These are phyloP conservation scores for Melinaea menophilus DNA, from an alignment of 2,888 invertebrate species.

Conservation along the genomic window DNA sequence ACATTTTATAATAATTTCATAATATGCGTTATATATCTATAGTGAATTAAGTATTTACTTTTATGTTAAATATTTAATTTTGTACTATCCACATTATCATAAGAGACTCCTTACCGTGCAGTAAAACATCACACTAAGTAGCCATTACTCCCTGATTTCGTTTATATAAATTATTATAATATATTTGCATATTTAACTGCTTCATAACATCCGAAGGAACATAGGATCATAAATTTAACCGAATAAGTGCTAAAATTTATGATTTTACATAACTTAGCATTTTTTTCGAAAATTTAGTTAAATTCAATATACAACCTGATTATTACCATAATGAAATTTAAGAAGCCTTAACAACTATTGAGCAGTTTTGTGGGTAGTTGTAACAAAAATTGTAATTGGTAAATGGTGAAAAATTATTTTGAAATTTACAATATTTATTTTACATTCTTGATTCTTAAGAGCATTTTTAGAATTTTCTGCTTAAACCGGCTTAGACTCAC, in stretches of 20 bases:
- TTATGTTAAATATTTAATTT: not conserved
- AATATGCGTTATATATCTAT: too few relatives aligned
- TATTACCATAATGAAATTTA: constrained; percentile 12
- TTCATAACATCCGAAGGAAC: constrained; percentile 39
- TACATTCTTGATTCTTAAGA: not conserved
- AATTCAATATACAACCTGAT: constrained; percentile 25
- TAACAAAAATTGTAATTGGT: too few relatives aligned
- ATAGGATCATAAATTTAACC: constrained; percentile 34
- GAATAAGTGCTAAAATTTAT: constrained; percentile 31
- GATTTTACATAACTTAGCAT: constrained; percentile 21
- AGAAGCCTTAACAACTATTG: not conserved
- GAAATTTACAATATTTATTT: too few relatives aligned
- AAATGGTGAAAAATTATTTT: too few relatives aligned
- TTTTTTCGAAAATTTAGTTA: constrained; percentile 27
- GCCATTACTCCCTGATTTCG: constrained; percentile 1
- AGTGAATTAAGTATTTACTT: too few relatives aligned
- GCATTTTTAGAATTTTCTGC: not conserved
- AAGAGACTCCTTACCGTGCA: not conserved
- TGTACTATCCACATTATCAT: too few relatives aligned
- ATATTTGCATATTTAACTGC: constrained; percentile 33
- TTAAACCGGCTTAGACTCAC: not conserved
- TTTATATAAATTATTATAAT: too few relatives aligned
- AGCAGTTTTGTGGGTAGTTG: too few relatives aligned
- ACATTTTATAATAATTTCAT: too few relatives aligned
- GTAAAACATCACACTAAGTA: not conserved